Percentiles rank a stretch among this genome's conserved stretches.
phyloP scores from a whole-genome alignment of 2,888 invertebrate genomes.

The Cartodere bifasciata region DNA sequence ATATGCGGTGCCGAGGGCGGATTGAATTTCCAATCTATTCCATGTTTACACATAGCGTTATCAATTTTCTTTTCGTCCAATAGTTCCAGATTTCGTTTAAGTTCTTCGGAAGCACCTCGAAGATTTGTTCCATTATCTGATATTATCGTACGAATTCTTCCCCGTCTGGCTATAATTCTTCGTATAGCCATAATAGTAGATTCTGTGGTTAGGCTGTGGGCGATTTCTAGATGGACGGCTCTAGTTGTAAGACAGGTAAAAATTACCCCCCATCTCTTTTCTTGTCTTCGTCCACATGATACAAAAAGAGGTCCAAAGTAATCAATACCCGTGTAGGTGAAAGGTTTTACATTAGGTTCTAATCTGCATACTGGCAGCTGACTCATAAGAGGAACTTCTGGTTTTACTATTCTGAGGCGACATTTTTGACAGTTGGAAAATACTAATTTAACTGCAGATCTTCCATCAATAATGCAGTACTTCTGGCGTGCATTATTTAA shows the following conservation, averaged over 20 bases:
- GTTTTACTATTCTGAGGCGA: conserved; percentile 5
- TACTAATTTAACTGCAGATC: conserved; percentile 5
- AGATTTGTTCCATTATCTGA: conserved; percentile 15
- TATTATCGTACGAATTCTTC: conserved; percentile 6
- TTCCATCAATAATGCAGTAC: conserved; percentile 10
- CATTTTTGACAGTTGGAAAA: conserved; percentile 3
- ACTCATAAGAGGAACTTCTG: conserved; percentile 9
- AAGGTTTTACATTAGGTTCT: conserved; percentile 8
- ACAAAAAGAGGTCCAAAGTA: conserved; percentile 10
- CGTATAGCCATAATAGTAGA: conserved; percentile 7
- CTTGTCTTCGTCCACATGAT: conserved; percentile 3
- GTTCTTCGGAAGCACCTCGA: conserved; percentile 11
- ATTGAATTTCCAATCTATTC: conserved; percentile 7
- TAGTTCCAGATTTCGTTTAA: conserved; percentile 5
- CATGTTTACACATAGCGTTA: background rate
- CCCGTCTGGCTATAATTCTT: conserved; percentile 8
- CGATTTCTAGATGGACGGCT: conserved; percentile 10
- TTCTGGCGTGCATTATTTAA: conserved; percentile 8
- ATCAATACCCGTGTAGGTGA: conserved; percentile 10
- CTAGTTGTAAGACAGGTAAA: conserved; percentile 8
- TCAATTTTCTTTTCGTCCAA: conserved; percentile 1
- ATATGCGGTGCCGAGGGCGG: conserved; percentile 7
- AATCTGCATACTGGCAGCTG: conserved; percentile 8
- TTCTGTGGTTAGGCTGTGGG: conserved; percentile 4
- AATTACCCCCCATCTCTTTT: conserved; percentile 10